Percentiles rank a stretch among this genome's conserved stretches.
phyloP scores from a whole-genome alignment of 2,888 invertebrate genomes.

The Ferdinandea cuprea region DNA sequence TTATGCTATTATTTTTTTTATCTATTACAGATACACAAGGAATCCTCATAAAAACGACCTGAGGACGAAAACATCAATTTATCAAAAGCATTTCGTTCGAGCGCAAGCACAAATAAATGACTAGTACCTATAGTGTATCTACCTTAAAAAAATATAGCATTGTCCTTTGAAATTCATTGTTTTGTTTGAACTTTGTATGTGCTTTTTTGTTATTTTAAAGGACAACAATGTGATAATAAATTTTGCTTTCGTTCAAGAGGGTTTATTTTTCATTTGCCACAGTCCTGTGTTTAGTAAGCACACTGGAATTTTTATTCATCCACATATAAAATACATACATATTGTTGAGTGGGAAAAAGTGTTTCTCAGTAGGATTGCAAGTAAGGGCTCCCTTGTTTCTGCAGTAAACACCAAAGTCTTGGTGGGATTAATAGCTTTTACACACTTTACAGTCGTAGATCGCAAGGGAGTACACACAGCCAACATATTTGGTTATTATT shows the following conservation, averaged over 20 bases:
- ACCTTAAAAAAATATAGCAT: constrained; percentile 10
- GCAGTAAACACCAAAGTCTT: constrained; percentile 6
- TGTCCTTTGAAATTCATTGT: too few species aligned
- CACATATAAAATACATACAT: too few species aligned
- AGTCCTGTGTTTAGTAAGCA: too few species aligned
- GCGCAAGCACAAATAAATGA: too few species aligned
- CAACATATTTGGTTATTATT: constrained; percentile 27
- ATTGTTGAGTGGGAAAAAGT: not conserved
- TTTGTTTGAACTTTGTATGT: not conserved
- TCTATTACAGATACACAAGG: not conserved
- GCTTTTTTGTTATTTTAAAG: constrained; percentile 16
- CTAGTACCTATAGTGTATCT: too few species aligned
- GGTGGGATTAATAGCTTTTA: constrained; percentile 20
- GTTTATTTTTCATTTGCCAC: not conserved
- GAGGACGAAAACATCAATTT: not conserved
- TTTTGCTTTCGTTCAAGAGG: constrained; percentile 8
- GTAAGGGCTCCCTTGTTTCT: not conserved
- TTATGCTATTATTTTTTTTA: not conserved
- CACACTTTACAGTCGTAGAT: not conserved
- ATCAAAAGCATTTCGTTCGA: not conserved
- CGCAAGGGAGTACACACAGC: constrained; percentile 12
- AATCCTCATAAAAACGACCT: not conserved
- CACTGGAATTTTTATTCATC: not conserved
- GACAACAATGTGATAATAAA: constrained; percentile 21
- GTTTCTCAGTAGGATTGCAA: not conserved